A percentile compares a stretch with the other conserved stretches of the same genome.
phyloP scores from a whole-genome alignment of 2,797 vertebrate genomes.

The Pseudomugil gertrudae region DNA sequence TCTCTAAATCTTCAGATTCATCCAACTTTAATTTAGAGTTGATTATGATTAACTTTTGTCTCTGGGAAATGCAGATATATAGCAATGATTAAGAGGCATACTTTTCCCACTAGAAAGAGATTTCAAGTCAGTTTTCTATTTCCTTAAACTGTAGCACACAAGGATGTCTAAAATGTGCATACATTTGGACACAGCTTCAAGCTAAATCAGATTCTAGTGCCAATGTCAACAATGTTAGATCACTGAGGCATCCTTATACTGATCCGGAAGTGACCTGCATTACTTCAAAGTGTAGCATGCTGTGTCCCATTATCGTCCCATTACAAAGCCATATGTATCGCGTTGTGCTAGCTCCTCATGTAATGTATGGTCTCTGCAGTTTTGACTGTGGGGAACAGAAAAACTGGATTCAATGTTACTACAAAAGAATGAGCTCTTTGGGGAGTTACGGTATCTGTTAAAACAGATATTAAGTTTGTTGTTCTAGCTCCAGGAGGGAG shows the following conservation, averaged over 20 bases:
- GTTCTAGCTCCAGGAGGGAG: slow-evolving; percentile 60
- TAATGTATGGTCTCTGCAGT: slow-evolving; percentile 26
- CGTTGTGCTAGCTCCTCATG: slow-evolving; percentile 35
- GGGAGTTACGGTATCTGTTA: slow-evolving; percentile 64
- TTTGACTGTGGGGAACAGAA: slow-evolving; percentile 23
- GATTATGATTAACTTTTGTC: not conserved
- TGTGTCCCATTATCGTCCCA: slow-evolving; percentile 46
- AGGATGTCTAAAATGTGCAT: not conserved
- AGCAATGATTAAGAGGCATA: not conserved
- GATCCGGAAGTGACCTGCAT: slow-evolving; percentile 49
- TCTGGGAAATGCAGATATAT: not conserved
- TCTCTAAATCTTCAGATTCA: too few relatives aligned
- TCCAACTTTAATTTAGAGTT: not conserved
- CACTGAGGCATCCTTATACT: slow-evolving; percentile 23
- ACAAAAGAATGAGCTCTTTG: slow-evolving; percentile 48
- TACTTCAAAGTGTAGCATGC: slow-evolving; percentile 59
- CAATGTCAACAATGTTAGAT: slow-evolving; percentile 27
- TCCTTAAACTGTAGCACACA: not conserved
- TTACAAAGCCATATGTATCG: slow-evolving; percentile 56
- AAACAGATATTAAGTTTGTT: slow-evolving; percentile 74
- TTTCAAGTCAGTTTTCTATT: not conserved
- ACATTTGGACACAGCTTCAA: slow-evolving; percentile 1
- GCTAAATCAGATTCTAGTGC: slow-evolving; percentile 33
- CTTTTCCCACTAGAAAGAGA: not conserved
- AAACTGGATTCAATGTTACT: slow-evolving; percentile 28